Evolutionary conservation across 2,888 invertebrate species (phyloP).

Genomic region (Julus scandinavius): DNA sequence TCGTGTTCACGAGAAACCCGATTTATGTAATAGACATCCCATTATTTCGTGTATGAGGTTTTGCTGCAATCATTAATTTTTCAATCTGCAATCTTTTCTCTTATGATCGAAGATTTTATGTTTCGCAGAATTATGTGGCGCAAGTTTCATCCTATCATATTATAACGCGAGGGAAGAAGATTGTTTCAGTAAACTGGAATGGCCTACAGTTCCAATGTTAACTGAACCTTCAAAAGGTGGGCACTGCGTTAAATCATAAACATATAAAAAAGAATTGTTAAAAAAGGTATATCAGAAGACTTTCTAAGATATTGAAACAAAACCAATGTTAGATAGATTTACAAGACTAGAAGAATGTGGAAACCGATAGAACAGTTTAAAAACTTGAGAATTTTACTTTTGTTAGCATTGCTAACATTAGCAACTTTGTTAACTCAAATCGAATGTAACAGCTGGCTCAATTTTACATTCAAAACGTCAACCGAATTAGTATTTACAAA

Average conservation of each 20-base stretch:
- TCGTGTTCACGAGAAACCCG: background rate
- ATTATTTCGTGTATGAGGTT: constrained; percentile 27
- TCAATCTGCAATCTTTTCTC: constrained; percentile 12
- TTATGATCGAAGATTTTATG: constrained; percentile 33
- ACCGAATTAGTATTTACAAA: too few species aligned
- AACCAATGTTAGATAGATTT: too few species aligned
- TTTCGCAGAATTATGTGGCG: background rate
- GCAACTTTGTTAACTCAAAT: too few species aligned
- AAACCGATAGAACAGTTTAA: too few species aligned
- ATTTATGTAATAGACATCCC: constrained; percentile 19
- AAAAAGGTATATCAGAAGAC: too few species aligned
- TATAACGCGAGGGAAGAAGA: background rate
- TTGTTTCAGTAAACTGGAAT: constrained; percentile 25
- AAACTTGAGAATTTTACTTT: too few species aligned
- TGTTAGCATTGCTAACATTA: too few species aligned
- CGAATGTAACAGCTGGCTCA: too few species aligned
- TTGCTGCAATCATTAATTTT: constrained; percentile 26
- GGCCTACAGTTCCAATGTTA: constrained; percentile 8
- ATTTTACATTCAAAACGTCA: too few species aligned
- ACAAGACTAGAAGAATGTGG: too few species aligned
- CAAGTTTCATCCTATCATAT: background rate
- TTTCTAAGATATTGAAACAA: too few species aligned
- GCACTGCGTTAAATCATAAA: background rate
- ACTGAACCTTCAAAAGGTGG: constrained; percentile 20
- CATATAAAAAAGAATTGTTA: background rate